A percentile compares a stretch with the other conserved stretches of the same genome.
Evolutionary conservation across 2,113 vertebrate species (phyloP).

Genomic region (Donacobius atricapilla): DNA sequence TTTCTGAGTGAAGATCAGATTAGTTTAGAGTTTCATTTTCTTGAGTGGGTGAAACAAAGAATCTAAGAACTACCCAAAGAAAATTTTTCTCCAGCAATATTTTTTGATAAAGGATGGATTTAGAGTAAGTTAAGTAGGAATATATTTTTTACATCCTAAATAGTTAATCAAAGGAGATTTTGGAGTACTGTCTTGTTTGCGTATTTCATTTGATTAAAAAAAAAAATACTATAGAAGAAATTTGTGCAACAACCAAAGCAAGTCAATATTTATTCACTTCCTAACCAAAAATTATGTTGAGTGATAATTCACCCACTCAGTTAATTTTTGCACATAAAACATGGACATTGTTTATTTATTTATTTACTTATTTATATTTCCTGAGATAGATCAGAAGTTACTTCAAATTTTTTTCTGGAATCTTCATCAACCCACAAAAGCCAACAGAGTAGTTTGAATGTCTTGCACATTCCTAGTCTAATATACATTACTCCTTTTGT

Average conservation of each 20-base stretch:
- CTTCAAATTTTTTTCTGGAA: background rate
- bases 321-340: background rate
- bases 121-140: background rate
- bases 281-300: background rate
- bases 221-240: background rate
- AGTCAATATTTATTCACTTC: background rate
- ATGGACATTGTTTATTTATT: background rate
- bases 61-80: background rate
- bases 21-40: background rate
- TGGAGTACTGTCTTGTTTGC: background rate
- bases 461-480: background rate
- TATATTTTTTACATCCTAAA: background rate
- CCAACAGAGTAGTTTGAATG: background rate
- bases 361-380: background rate
- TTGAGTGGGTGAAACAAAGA: background rate
- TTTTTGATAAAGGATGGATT: background rate
- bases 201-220: background rate
- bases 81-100: background rate
- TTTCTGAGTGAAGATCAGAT: background rate
- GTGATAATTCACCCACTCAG: fast-evolving
- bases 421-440: background rate
- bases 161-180: background rate
- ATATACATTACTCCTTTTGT: background rate
- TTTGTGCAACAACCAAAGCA: background rate
- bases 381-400: background rate